Conservation (phyloP, 2,797 vertebrate genomes). For the Poeciliopsis paucimaculata region DNA sequence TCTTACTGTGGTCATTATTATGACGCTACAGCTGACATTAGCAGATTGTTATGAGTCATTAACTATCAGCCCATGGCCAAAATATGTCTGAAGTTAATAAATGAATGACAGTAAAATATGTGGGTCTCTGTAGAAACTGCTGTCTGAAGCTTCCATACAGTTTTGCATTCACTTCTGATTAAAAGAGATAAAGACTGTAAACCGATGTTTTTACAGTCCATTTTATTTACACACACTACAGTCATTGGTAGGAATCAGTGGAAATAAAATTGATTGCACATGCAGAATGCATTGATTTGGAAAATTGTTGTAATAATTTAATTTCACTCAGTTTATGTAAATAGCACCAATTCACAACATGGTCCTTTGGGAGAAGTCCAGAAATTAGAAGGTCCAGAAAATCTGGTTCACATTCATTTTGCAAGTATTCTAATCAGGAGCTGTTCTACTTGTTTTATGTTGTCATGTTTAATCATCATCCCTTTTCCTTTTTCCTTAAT, state of each 20-base stretch:
- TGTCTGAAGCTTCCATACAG: not conserved
- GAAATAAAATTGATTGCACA: not conserved
- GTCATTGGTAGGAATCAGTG: not conserved
- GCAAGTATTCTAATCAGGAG: not conserved
- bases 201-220: not conserved
- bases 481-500: not conserved
- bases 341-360: not conserved
- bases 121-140: not conserved
- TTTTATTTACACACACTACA: not conserved
- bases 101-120: not conserved
- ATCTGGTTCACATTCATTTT: not conserved
- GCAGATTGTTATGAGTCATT: not conserved
- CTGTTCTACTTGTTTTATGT: not conserved
- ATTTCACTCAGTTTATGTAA: not conserved
- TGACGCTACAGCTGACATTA: not conserved
- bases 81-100: not conserved
- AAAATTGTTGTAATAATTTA: not conserved
- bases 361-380: not conserved
- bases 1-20: not conserved
- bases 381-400: not conserved
- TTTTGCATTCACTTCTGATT: not conserved
- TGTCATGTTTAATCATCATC: not conserved
- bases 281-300: not conserved
- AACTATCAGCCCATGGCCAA: not conserved
- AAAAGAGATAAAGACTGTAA: not conserved